Percentiles rank a stretch among this genome's conserved stretches.
phyloP scores from a whole-genome alignment of 2,113 vertebrate species.

The Hippoglossus stenolepis region DNA sequence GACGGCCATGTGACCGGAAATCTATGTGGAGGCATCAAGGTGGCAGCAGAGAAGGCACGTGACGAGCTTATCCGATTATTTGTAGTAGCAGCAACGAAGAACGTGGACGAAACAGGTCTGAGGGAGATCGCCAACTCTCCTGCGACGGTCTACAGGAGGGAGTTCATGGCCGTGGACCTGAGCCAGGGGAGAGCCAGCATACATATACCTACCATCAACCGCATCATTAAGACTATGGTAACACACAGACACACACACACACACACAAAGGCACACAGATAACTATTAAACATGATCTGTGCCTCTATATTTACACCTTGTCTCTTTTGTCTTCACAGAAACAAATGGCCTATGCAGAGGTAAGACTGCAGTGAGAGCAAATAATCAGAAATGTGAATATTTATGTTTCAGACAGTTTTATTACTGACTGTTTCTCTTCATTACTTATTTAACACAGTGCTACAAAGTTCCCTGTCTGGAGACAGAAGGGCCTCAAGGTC shows the following conservation, averaged over 20 bases:
- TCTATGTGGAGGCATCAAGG: constrained; percentile 90
- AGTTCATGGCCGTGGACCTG: constrained; percentile 85
- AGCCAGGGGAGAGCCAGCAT: constrained; percentile 59
- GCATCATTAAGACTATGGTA: constrained; percentile 95
- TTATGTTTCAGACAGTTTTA: neutral
- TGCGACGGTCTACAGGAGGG: constrained; percentile 84
- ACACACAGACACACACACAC: constrained; percentile 9
- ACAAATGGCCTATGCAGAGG: constrained; percentile 78
- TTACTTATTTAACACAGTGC: constrained; percentile 67
- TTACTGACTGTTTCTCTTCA: constrained; percentile 8
- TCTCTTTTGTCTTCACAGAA: constrained; percentile 63
- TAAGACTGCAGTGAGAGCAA: constrained; percentile 48
- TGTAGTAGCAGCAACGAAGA: constrained; percentile 85
- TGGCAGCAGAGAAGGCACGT: constrained; percentile 87
- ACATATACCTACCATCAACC: constrained; percentile 82
- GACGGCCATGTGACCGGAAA: constrained; percentile 93
- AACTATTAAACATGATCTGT: neutral
- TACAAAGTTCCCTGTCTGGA: constrained; percentile 77
- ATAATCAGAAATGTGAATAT: neutral
- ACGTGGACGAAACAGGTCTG: constrained; percentile 87
- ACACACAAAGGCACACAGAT: neutral
- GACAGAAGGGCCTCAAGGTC: constrained; percentile 73
- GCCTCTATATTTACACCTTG: constrained; percentile 19
- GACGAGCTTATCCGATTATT: constrained; percentile 90
- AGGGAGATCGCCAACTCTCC: constrained; percentile 90